Evolutionary conservation across 2,888 invertebrate species (phyloP).

Genomic region (Cataglyphis livida): DNA sequence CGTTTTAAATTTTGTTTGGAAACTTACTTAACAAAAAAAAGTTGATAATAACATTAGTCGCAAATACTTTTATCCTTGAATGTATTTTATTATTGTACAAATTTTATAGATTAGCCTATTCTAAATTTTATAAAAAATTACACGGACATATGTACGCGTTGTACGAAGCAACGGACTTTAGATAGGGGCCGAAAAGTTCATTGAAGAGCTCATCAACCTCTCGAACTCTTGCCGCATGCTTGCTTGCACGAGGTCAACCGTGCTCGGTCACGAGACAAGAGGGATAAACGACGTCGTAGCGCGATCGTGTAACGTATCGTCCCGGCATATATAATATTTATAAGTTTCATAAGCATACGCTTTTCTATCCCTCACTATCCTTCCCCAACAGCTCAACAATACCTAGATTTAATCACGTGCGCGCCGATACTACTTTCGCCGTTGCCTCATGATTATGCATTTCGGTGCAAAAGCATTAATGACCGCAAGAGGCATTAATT

Average conservation of each 20-base stretch:
- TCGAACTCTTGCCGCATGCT: not conserved
- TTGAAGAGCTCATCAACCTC: slow-evolving; percentile 12
- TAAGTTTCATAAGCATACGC: slow-evolving; percentile 17
- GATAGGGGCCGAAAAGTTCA: not conserved
- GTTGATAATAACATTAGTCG: not conserved
- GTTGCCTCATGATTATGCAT: slow-evolving; percentile 32
- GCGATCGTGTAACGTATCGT: slow-evolving; percentile 25
- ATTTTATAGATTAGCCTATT: not conserved
- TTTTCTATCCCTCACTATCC: not conserved
- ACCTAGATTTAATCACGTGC: slow-evolving; percentile 23
- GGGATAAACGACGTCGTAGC: slow-evolving; percentile 3
- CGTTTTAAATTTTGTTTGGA: not conserved
- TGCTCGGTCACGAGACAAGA: slow-evolving; percentile 11
- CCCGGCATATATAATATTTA: slow-evolving; percentile 25
- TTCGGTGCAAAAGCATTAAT: not conserved
- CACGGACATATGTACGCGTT: not conserved
- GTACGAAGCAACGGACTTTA: not conserved
- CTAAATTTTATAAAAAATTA: not conserved
- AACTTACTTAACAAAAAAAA: not conserved
- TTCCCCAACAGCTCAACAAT: not conserved
- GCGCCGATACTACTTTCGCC: slow-evolving; percentile 26
- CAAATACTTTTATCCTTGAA: not conserved
- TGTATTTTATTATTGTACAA: not conserved
- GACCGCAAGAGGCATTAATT: slow-evolving; percentile 19
- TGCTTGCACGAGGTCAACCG: not conserved